phyloP scores from a whole-genome alignment of 2,113 vertebrate species.

The Toxotes jaculatrix region DNA sequence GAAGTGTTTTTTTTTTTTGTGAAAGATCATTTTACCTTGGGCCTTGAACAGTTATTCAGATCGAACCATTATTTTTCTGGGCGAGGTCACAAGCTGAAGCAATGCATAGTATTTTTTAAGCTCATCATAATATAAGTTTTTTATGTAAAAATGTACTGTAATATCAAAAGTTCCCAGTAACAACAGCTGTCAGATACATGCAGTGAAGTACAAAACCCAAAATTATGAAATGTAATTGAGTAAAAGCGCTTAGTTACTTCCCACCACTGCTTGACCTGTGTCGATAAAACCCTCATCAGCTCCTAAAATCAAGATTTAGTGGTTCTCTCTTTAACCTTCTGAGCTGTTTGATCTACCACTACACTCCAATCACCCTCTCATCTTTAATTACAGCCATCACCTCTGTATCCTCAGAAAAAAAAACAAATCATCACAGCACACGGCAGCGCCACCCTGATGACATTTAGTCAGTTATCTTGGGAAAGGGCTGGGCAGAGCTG shows the following conservation, averaged over 20 bases:
- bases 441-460: constrained; percentile 32
- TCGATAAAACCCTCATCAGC: constrained; percentile 17
- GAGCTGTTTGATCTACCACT: constrained; percentile 49
- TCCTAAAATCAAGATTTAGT: constrained; percentile 29
- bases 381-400: constrained; percentile 62
- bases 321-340: constrained; percentile 51
- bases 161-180: too few species aligned
- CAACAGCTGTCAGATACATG: too few species aligned
- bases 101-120: neutral
- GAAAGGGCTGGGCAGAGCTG: constrained; percentile 54
- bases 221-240: too few species aligned
- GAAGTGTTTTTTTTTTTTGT: too few species aligned
- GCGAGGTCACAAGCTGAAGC: too few species aligned
- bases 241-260: neutral
- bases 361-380: constrained; percentile 20
- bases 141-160: too few species aligned
- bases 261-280: neutral
- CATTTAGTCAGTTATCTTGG: constrained; percentile 73
- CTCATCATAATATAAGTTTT: neutral
- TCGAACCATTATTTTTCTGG: too few species aligned
- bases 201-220: too few species aligned
- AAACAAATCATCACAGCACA: constrained; percentile 36
- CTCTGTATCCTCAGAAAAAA: constrained; percentile 31
- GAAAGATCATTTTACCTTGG: too few species aligned
- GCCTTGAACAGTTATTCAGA: too few species aligned